A percentile compares a stretch with the other conserved stretches of the same genome.
Evolutionary conservation across 2,113 vertebrate genomes (phyloP).

Genomic region (Cryptotis parvus): DNA sequence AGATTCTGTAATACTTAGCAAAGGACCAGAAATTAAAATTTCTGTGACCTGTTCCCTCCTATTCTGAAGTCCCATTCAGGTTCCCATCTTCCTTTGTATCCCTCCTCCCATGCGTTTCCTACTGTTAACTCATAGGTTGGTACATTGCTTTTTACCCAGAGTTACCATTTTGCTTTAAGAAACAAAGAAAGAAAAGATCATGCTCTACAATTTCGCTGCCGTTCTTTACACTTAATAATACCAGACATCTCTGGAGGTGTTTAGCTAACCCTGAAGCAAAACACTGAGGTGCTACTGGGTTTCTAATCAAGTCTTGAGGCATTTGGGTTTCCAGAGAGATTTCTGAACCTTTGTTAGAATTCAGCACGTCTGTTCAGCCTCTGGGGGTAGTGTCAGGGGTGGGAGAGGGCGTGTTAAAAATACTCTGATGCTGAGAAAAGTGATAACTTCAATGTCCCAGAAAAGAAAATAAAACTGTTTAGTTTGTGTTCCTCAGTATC

Average conservation of each 20-base stretch:
- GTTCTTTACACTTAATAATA: neutral
- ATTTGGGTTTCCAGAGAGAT: neutral
- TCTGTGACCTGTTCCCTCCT: neutral
- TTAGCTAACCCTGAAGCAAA: neutral
- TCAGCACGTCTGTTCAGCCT: neutral
- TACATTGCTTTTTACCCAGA: fast-evolving
- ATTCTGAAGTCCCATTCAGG: too few relatives aligned
- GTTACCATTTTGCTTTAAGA: too few relatives aligned
- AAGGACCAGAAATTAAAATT: neutral
- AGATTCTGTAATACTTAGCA: neutral
- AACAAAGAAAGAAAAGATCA: too few relatives aligned
- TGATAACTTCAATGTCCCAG: neutral
- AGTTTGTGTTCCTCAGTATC: neutral
- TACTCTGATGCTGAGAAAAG: neutral
- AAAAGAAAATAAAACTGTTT: neutral
- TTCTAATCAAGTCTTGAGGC: neutral
- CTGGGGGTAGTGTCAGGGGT: neutral
- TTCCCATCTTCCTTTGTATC: fast-evolving
- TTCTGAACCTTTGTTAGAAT: neutral
- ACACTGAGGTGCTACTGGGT: neutral
- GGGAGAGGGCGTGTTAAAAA: neutral
- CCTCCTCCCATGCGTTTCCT: fast-evolving
- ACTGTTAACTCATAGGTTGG: fast-evolving
- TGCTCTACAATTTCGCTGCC: too few relatives aligned
- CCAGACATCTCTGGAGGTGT: neutral